Evolutionary conservation across 2,888 invertebrate species (phyloP).

Genomic region (Aphodius granarius): DNA sequence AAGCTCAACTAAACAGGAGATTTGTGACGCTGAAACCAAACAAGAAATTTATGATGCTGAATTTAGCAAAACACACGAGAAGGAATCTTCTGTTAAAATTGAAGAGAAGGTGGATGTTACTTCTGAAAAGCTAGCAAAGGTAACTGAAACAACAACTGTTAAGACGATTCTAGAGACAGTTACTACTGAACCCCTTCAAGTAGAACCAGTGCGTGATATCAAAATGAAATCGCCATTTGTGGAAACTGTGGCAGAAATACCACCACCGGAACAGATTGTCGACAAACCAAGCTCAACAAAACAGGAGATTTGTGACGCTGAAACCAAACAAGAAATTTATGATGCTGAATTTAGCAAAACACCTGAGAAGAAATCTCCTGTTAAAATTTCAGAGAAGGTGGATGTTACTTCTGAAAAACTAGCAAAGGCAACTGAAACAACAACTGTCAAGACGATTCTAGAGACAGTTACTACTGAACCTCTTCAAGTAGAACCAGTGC

Average conservation of each 20-base stretch:
- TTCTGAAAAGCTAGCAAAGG: neutral
- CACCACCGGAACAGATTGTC: neutral
- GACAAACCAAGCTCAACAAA: neutral
- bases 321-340: neutral
- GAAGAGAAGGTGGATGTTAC: neutral
- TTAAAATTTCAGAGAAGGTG: neutral
- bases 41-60: neutral
- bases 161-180: neutral
- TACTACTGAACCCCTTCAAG: neutral
- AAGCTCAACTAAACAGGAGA: neutral
- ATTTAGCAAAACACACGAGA: neutral
- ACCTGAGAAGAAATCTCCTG: neutral
- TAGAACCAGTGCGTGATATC: neutral
- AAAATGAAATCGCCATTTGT: neutral
- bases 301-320: neutral
- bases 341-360: neutral
- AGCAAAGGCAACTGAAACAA: conserved; percentile 3
- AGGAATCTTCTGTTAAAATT: neutral
- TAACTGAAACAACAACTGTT: neutral
- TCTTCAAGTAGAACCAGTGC: too few species aligned
- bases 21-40: too few species aligned
- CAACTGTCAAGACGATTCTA: too few species aligned
- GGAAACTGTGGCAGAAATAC: neutral
- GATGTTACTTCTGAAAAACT: conserved; percentile 11
- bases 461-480: too few species aligned